phyloP scores from a whole-genome alignment of 2,113 vertebrate species.

The Cynocephalus volans region DNA sequence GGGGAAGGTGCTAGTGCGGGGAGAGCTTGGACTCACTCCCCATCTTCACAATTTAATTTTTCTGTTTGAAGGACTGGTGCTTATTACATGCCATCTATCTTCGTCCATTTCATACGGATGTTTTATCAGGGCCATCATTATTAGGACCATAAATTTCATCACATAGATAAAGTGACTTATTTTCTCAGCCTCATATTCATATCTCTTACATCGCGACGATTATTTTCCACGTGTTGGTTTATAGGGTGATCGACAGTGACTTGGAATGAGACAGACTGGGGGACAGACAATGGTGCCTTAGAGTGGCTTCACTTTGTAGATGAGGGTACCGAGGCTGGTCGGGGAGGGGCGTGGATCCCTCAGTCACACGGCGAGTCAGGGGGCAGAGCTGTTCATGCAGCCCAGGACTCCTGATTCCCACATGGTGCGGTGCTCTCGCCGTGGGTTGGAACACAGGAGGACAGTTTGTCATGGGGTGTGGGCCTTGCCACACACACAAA shows the following conservation, averaged over 20 bases:
- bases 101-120: rapidly evolving
- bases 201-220: not conserved
- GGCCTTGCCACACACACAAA: not conserved
- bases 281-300: not conserved
- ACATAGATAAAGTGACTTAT: not conserved
- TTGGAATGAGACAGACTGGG: not conserved
- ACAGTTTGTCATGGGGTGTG: not conserved
- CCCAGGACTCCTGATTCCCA: not conserved
- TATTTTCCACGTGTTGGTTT: not conserved
- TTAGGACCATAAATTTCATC: not conserved
- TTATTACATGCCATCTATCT: not conserved
- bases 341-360: not conserved
- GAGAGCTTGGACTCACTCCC: not conserved
- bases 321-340: not conserved
- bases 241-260: not conserved
- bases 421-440: too few species aligned
- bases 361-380: not conserved
- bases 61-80: not conserved
- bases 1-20: not conserved
- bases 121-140: not conserved
- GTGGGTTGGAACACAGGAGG: too few species aligned
- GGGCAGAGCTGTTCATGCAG: not conserved
- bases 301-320: not conserved
- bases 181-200: not conserved
- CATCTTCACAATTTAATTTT: not conserved